These are phyloP conservation scores for Salvelinus sp. DNA, from an alignment of 2,113 vertebrate genomes.

Conservation along the genomic window DNA sequence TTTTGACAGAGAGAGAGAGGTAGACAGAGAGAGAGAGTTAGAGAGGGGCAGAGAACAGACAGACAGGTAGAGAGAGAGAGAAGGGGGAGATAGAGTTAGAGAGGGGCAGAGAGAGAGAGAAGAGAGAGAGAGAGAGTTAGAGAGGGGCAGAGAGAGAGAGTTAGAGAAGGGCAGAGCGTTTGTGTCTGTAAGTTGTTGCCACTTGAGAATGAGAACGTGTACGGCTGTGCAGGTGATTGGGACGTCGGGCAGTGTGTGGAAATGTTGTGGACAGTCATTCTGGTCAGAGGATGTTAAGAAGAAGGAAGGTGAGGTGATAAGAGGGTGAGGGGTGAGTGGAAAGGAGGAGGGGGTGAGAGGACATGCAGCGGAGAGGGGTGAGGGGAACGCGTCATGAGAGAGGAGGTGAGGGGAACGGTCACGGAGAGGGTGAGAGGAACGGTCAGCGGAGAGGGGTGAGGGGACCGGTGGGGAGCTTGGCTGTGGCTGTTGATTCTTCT, in stretches of 20 bases:
- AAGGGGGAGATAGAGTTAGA: constrained; percentile 2
- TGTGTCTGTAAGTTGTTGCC: not conserved
- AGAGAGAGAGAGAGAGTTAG: constrained; percentile 18
- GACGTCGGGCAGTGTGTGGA: not conserved
- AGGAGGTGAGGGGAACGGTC: not conserved
- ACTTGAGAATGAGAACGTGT: not conserved
- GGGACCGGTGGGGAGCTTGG: constrained; percentile 20
- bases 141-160: not conserved
- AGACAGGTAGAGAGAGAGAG: not conserved
- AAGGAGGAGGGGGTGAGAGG: not conserved
- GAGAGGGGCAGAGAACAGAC: not conserved
- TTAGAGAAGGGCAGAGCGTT: not conserved
- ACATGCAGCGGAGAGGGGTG: not conserved
- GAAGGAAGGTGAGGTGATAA: not conserved
- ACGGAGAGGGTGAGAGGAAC: not conserved
- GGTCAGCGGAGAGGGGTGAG: not conserved
- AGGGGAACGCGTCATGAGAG: not conserved
- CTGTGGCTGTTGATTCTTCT: constrained; percentile 48
- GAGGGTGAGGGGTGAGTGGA: not conserved
- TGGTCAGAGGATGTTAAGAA: not conserved
- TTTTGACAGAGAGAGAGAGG: too few species aligned
- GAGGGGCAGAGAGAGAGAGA: constrained; percentile 13
- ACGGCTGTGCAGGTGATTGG: not conserved
- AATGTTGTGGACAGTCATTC: not conserved
- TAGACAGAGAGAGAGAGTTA: not conserved